Percentiles rank a stretch among this genome's conserved stretches.
phyloP scores from a whole-genome alignment of 1,140 invertebrate genomes.

The Pentalonia nigronervosa region DNA sequence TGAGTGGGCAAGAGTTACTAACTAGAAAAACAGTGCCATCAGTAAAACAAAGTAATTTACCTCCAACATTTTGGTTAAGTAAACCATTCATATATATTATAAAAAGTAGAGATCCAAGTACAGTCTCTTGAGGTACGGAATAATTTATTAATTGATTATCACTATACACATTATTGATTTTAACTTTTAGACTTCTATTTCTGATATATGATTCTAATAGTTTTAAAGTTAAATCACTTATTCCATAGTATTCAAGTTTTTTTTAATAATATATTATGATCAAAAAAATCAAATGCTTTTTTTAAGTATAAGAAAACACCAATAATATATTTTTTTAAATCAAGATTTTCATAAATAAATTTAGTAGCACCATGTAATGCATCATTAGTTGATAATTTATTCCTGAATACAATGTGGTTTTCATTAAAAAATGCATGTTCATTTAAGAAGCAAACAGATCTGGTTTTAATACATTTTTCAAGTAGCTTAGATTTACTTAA shows the following conservation, averaged over 20 bases:
- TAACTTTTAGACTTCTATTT: too few relatives aligned
- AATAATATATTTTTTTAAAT: too few relatives aligned
- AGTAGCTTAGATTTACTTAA: neutral
- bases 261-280: too few relatives aligned
- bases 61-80: neutral
- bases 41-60: neutral
- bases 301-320: too few relatives aligned
- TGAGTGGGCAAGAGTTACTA: neutral
- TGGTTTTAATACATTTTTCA: constrained; percentile 3
- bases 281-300: too few relatives aligned
- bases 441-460: neutral
- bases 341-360: too few relatives aligned
- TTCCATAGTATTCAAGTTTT: too few relatives aligned
- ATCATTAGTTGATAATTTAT: neutral
- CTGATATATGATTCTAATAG: too few relatives aligned
- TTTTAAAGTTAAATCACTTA: too few relatives aligned
- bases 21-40: neutral
- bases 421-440: neutral
- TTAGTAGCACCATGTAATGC: too few relatives aligned
- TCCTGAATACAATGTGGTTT: neutral
- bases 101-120: neutral
- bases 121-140: neutral
- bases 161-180: neutral
- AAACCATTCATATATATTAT: neutral
- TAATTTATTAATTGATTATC: neutral